Base-by-base conservation (phyloP, 2,888 invertebrate genomes). In the Uropetala carovei region DNA sequence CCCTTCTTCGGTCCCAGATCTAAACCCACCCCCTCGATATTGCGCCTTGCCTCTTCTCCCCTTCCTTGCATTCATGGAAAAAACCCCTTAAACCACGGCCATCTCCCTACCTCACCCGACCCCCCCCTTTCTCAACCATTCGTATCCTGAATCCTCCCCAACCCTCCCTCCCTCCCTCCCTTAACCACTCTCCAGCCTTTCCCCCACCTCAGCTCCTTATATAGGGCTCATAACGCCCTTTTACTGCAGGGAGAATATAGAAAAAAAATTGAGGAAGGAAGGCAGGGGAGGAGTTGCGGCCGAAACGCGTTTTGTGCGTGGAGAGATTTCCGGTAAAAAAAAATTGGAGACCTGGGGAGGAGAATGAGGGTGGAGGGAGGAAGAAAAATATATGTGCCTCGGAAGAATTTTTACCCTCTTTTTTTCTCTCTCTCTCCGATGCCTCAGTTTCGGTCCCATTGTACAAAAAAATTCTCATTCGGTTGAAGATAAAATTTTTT, bases 251-350 rank as follows among this genome's bases (percentile, higher is more conserved):
- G 16, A 27, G n/a, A 68, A 10, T 16, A 43, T 83, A n/a, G 3
- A 57, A 56, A 10, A n/a, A 18, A 27, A 30, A 30, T 86, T 14
- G 64, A 43, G 68, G 64, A 43, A 14, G 22, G 86, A 60, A 86
- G 22, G 11, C 18, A 16, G 83, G 60, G 22, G 27, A 16, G 86
- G 60, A 27, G 60, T 14, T 64, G 56, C 8, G 30, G 18, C 16
- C 43, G 43, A 43, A 43, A 43, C 75, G 75, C 75, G 75, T 64
- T 9, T 14, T 89, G 89, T 60, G 5, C 43, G 43, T 18, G 30
- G 64, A 89, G 43, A 64, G 89, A 89, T 64, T 89, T 89, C 89
- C 89, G 64, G 89, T 89, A 10, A 30, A 89, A 89, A n/a, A 64
- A 64, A 89, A 83, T 56, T 16, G 89, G 68, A 30, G 83, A 27